phyloP scores from a whole-genome alignment of 1,140 invertebrate genomes.

The Holcopasites calliopsidis region DNA sequence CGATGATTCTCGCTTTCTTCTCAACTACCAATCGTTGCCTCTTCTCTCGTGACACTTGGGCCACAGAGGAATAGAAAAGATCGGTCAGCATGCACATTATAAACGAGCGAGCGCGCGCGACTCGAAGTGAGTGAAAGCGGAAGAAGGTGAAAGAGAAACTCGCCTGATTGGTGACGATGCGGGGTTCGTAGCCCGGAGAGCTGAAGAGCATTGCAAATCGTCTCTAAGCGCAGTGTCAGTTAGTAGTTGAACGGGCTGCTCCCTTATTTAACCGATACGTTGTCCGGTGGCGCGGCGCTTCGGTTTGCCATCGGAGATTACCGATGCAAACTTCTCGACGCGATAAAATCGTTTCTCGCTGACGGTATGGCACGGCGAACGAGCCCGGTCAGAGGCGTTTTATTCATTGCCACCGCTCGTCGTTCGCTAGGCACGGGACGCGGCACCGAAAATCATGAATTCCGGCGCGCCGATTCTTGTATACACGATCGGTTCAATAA shows the following conservation, averaged over 20 bases:
- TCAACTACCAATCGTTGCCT: no score
- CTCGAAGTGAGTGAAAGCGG: conserved; percentile 14
- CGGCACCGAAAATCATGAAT: conserved; percentile 36
- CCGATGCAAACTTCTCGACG: not conserved
- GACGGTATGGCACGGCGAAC: not conserved
- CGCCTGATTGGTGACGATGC: not conserved
- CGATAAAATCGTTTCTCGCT: not conserved
- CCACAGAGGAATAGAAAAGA: no score
- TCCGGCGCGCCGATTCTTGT: conserved; percentile 34
- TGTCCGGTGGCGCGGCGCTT: no score
- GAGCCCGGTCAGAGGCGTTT: conserved; percentile 6
- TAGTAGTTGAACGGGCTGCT: not conserved
- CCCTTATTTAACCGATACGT: conserved; percentile 19
- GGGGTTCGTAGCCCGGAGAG: not conserved
- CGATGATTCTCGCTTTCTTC: no score
- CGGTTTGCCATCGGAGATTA: not conserved
- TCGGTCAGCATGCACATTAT: not conserved
- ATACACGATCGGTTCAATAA: conserved; percentile 43
- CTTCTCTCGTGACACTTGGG: no score
- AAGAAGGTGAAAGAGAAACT: conserved; percentile 28
- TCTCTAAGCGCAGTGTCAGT: not conserved
- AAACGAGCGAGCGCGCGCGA: no score
- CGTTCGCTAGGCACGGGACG: conserved; percentile 11
- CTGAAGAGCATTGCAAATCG: not conserved
- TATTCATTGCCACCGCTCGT: conserved; percentile 24